Evolutionary conservation across 37 sponge, comb jelly and placozoan genomes (phyloP).

Genomic region (Eunapius fragilis): DNA sequence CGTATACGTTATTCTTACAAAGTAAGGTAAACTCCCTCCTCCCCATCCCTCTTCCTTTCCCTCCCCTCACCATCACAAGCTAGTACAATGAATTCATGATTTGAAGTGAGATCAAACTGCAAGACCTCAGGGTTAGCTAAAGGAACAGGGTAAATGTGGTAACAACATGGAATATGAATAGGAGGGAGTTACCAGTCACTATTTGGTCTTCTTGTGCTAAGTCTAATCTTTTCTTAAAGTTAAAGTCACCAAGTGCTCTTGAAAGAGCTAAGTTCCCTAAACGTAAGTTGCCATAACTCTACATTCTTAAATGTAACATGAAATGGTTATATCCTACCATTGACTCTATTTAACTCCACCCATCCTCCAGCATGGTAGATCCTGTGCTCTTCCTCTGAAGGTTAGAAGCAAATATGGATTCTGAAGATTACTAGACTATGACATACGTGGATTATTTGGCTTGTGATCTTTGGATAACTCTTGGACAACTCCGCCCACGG

Average conservation of each 20-base stretch:
- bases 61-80: constrained; percentile 88
- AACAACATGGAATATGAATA: too few relatives aligned
- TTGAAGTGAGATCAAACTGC: constrained; percentile 41
- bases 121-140: constrained; percentile 83
- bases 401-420: background rate
- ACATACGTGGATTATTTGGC: constrained; percentile 70
- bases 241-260: constrained; percentile 93
- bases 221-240: constrained; percentile 71
- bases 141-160: background rate
- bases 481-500: constrained; percentile 59
- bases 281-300: background rate
- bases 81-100: constrained; percentile 88
- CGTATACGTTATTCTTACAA: background rate
- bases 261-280: constrained; percentile 88
- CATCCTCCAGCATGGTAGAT: constrained; percentile 91
- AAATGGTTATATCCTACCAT: constrained; percentile 60
- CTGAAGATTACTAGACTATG: background rate
- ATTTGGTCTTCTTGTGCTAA: constrained; percentile 83
- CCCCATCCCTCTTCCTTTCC: background rate
- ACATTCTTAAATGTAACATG: background rate
- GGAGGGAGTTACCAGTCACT: constrained; percentile 68
- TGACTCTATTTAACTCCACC: constrained; percentile 92
- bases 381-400: constrained; percentile 66
- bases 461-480: constrained; percentile 93
- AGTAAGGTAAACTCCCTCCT: background rate